Evolutionary conservation across 2,797 vertebrate genomes (phyloP), one percentile per base, ranked within the genome.

Genomic region (Aeoliscus strigatus): DNA sequence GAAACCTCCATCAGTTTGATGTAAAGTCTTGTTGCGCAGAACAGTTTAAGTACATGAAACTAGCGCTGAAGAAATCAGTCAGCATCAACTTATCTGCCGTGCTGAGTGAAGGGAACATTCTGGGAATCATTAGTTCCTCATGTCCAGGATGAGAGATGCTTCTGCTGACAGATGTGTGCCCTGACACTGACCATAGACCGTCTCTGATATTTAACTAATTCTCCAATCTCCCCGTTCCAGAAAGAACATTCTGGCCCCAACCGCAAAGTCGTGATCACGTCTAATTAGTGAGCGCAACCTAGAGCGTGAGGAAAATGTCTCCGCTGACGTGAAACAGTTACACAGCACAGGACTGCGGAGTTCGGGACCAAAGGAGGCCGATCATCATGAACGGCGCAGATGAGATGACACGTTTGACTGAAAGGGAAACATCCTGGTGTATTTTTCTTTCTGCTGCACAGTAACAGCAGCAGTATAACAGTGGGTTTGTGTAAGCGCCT

Each of bases 41-140:
- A n/a, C n/a, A n/a, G n/a, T n/a, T n/a, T n/a, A n/a, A n/a, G n/a
- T n/a, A n/a, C n/a, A n/a, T n/a, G n/a, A n/a, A n/a, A n/a, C n/a
- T n/a, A n/a, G n/a, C n/a, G n/a, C n/a, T n/a, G n/a, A n/a, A n/a
- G n/a, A n/a, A n/a, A n/a, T 51, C 24, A 8, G 32, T 27, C 10
- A 33, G 35, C 35, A 40, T 52, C 27, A 10, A 23, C 34, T 52
- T 15, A 45, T 72, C 41, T 41, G 47, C 18, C 66, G 56, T 47
- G 24, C 3, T 6, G 24, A 25, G 8, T 25, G 24, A 25, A 9
- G 29, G 13, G 59, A 70, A 44, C 37, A 66, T 32, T 72, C 74
- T 80, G 72, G 70, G 54, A 75, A 63, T 36, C 61, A 70, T 73
- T 57, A 74, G 2, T 44, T 48, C 38, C 14, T 16, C 26, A 60